Evolutionary conservation across 2,113 vertebrate species (phyloP).

Genomic region (Hippocampus abdominalis): DNA sequence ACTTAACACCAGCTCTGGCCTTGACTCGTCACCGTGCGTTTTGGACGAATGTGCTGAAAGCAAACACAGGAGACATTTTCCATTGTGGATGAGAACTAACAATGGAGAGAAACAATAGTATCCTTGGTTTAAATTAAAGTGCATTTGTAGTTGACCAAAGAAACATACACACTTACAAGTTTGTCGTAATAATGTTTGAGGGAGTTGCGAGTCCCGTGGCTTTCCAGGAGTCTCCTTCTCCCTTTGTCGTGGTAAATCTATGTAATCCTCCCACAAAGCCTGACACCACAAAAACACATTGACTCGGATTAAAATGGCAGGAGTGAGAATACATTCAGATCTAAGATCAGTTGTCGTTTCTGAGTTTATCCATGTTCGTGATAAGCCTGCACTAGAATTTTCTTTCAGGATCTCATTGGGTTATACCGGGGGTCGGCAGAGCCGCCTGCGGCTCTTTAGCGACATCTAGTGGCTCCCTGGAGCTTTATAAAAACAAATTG

Average conservation of each 20-base stretch:
- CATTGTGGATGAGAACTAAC: not conserved
- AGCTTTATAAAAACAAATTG: too few relatives aligned
- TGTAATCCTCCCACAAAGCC: conserved; percentile 86
- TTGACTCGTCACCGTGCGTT: conserved; percentile 87
- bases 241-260: conserved; percentile 80
- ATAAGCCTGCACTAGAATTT: not conserved
- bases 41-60: conserved; percentile 86
- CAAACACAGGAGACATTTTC: conserved; percentile 18
- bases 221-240: conserved; percentile 64
- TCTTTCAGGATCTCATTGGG: not conserved
- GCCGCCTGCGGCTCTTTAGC: too few relatives aligned
- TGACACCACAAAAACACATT: conserved; percentile 62
- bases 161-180: conserved; percentile 74
- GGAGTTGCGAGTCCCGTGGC: conserved; percentile 66
- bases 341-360: not conserved
- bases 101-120: not conserved
- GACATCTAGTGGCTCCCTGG: too few relatives aligned
- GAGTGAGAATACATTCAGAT: not conserved
- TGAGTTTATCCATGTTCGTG: not conserved
- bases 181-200: conserved; percentile 77
- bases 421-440: too few relatives aligned
- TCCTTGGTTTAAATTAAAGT: conserved; percentile 15
- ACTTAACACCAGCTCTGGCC: conserved; percentile 88
- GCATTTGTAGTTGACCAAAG: not conserved
- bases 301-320: not conserved